These are phyloP conservation scores for Steatocranus sp. DNA, from an alignment of 2,797 vertebrate species.

Conservation along the genomic window DNA sequence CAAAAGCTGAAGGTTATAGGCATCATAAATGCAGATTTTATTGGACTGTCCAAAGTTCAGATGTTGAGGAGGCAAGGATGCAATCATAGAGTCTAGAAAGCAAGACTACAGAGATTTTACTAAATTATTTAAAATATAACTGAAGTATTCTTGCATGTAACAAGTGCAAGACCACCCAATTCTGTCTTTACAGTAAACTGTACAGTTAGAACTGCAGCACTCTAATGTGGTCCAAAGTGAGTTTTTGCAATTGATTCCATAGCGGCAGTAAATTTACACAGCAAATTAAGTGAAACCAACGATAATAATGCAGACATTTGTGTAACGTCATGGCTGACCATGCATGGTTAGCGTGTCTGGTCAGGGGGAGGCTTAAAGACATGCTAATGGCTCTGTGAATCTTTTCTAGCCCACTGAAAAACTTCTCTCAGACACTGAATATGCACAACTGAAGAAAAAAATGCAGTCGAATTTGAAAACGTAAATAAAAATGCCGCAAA, in stretches of 20 bases:
- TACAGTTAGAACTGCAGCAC: background rate
- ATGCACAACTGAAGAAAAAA: background rate
- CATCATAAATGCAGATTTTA: background rate
- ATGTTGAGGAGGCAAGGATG: background rate
- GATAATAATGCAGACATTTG: slow-evolving; percentile 9
- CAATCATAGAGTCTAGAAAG: background rate
- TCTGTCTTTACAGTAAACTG: background rate
- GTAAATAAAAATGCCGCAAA: background rate
- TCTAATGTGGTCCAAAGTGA: background rate
- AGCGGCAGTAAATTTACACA: background rate
- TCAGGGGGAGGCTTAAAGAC: background rate
- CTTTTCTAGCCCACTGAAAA: background rate
- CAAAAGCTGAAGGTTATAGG: background rate
- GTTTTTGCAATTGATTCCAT: background rate
- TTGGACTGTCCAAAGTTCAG: background rate
- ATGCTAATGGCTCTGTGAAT: background rate
- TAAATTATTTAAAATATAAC: background rate
- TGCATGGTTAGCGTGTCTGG: background rate
- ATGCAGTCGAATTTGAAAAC: background rate
- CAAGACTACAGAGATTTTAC: background rate
- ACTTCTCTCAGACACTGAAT: background rate
- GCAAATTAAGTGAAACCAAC: slow-evolving; percentile 28
- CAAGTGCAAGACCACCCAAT: background rate
- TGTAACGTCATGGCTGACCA: background rate
- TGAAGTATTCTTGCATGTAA: background rate